phyloP scores from a whole-genome alignment of 2,113 vertebrate genomes.

The Caranx ignobilis region DNA sequence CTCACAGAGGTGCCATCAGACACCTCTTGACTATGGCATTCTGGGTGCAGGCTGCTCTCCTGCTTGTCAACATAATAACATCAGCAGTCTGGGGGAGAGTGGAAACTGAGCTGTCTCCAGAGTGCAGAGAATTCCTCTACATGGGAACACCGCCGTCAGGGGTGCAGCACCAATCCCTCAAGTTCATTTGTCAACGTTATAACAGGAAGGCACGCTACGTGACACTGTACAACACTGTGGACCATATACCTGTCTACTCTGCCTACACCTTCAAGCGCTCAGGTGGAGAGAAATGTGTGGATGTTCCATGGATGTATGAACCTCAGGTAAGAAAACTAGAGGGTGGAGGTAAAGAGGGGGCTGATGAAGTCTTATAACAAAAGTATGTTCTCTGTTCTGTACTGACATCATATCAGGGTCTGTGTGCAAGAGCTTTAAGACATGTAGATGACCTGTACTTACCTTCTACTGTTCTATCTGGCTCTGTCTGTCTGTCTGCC shows the following conservation, averaged over 20 bases:
- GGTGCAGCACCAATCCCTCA: slow-evolving; percentile 54
- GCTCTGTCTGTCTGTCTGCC: slow-evolving; percentile 13
- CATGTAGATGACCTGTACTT: background rate
- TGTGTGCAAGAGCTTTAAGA: background rate
- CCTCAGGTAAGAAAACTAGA: slow-evolving; percentile 74
- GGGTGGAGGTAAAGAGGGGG: background rate
- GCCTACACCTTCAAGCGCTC: slow-evolving; percentile 82
- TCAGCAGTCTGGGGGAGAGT: slow-evolving; percentile 62
- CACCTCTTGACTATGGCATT: slow-evolving; percentile 42
- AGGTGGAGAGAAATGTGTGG: slow-evolving; percentile 72
- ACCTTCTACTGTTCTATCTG: background rate
- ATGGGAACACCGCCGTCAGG: slow-evolving; percentile 74
- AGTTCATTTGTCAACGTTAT: slow-evolving; percentile 80
- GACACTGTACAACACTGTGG: slow-evolving; percentile 73
- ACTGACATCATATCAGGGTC: background rate
- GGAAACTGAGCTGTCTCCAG: slow-evolving; percentile 71
- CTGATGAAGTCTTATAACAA: background rate
- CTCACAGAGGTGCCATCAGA: background rate
- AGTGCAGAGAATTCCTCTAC: slow-evolving; percentile 79
- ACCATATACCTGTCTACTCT: slow-evolving; percentile 79
- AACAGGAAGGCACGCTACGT: slow-evolving; percentile 75
- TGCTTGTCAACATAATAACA: slow-evolving; percentile 26
- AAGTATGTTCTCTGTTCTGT: background rate
- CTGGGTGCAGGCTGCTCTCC: slow-evolving; percentile 30
- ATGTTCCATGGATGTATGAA: slow-evolving; percentile 83